Percentiles rank a stretch among this genome's conserved stretches.
phyloP scores from a whole-genome alignment of 2,888 invertebrate species.

The Oscheius myriophilus region DNA sequence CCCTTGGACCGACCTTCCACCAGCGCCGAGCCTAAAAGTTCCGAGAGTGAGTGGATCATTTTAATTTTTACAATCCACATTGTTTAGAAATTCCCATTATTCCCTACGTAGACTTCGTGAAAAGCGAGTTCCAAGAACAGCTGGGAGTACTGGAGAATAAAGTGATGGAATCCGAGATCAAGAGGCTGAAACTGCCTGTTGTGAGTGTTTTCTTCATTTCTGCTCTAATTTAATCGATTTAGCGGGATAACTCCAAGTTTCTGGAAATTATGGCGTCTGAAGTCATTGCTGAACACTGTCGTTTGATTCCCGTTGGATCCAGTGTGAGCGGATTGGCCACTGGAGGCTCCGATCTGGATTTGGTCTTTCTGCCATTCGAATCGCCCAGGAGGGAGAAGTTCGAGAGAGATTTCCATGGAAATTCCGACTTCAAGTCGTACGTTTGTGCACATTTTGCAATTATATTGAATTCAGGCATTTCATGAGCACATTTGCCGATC shows the following conservation, averaged over 20 bases:
- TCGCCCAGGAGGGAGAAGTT: neutral
- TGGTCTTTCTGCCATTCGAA: conserved; percentile 10
- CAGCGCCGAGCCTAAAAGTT: too few species aligned
- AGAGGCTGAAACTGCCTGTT: too few species aligned
- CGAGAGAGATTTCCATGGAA: neutral
- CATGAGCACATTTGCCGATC: conserved; percentile 4
- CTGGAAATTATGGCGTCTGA: neutral
- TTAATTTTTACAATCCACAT: too few species aligned
- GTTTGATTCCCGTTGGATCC: conserved; percentile 43
- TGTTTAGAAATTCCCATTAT: too few species aligned
- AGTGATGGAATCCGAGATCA: too few species aligned
- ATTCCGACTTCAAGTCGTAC: neutral
- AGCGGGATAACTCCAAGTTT: conserved; percentile 4
- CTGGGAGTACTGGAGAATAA: too few species aligned
- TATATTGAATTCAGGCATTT: neutral
- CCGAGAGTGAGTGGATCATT: too few species aligned
- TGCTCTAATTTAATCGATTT: neutral
- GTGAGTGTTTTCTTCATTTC: neutral
- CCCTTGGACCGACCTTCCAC: too few species aligned
- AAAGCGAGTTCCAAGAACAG: too few species aligned
- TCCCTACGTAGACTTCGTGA: too few species aligned
- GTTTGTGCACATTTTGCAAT: neutral
- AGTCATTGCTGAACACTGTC: conserved; percentile 13
- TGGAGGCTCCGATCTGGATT: conserved; percentile 24
- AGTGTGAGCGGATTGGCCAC: conserved; percentile 28